phyloP scores from a whole-genome alignment of 2,888 invertebrate species.

The Phlogophora meticulosa region DNA sequence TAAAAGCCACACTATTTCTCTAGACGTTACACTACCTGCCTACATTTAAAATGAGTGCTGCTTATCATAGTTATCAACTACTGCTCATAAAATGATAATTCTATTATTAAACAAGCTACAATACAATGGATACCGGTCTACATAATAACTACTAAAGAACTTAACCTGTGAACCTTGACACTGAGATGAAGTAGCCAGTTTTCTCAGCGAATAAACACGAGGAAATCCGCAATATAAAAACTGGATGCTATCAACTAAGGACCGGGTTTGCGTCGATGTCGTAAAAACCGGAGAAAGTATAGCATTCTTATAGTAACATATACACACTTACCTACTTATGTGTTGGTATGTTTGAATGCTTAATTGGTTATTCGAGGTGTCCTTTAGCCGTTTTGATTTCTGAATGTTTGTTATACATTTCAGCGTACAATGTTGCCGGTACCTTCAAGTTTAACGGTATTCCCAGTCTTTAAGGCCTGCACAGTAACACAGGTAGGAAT shows the following conservation, averaged over 20 bases:
- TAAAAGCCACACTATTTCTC: too few relatives aligned
- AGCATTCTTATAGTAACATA: conserved; percentile 44
- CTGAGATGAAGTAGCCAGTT: conserved; percentile 40
- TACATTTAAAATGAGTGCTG: too few relatives aligned
- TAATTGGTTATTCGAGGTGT: not conserved
- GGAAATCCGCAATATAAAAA: conserved; percentile 52
- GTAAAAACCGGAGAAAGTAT: conserved; percentile 59
- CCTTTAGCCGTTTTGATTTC: conserved; percentile 20
- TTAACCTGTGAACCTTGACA: conserved; percentile 59
- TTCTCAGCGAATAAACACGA: conserved; percentile 34
- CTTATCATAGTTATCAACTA: not conserved
- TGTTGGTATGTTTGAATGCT: conserved; percentile 17
- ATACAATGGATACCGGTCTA: conserved; percentile 24
- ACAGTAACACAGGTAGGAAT: conserved; percentile 29
- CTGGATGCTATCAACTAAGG: conserved; percentile 39
- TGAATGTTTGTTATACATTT: conserved; percentile 13
- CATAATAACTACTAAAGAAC: conserved; percentile 33
- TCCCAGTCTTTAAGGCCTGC: conserved; percentile 8
- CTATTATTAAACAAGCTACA: conserved; percentile 4
- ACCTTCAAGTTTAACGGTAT: conserved; percentile 16
- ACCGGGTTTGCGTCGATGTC: conserved; percentile 48
- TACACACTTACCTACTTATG: conserved; percentile 18
- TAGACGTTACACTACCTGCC: not conserved
- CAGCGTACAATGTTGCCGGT: conserved; percentile 11
- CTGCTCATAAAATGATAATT: not conserved